Conservation (phyloP, 1,140 invertebrate genomes). For the Ephestia elutella region DNA sequence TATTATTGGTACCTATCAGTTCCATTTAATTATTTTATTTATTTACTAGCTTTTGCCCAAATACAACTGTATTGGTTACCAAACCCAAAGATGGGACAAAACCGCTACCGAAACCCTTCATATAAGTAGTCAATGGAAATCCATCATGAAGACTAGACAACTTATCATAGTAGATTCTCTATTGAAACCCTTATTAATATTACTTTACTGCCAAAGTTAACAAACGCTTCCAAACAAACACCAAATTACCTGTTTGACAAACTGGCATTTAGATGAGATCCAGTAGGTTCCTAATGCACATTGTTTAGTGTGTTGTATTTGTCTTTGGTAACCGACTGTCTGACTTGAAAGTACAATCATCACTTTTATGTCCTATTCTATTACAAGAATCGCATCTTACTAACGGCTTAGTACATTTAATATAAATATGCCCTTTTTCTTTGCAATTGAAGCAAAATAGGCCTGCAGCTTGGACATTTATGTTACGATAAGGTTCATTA, state of each 20-base stretch:
- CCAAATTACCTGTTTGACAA: conserved; percentile 15
- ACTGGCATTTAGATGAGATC: conserved; percentile 9
- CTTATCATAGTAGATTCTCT: too few species aligned
- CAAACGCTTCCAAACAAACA: conserved; percentile 11
- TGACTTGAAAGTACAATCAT: conserved; percentile 13
- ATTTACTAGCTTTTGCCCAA: too few species aligned
- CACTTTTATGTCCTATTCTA: conserved; percentile 17
- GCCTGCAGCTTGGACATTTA: too few species aligned
- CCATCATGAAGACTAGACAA: too few species aligned
- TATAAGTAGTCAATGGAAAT: too few species aligned
- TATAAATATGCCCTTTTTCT: conserved; percentile 18
- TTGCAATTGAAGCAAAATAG: conserved; percentile 26
- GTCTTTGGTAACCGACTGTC: conserved; percentile 6
- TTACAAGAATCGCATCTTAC: conserved; percentile 11
- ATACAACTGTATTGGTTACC: too few species aligned
- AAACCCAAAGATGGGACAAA: too few species aligned
- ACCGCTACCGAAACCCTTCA: too few species aligned
- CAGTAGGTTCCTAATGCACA: conserved; percentile 16
- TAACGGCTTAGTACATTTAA: conserved; percentile 19
- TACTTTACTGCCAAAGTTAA: conserved; percentile 14
- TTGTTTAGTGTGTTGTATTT: conserved; percentile 9
- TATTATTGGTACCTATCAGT: too few species aligned
- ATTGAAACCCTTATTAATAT: too few species aligned
- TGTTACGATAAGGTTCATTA: too few species aligned
- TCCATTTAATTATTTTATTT: too few species aligned